Evolutionary conservation across 2,113 vertebrate species (phyloP).

Genomic region (Plectropomus leopardus): DNA sequence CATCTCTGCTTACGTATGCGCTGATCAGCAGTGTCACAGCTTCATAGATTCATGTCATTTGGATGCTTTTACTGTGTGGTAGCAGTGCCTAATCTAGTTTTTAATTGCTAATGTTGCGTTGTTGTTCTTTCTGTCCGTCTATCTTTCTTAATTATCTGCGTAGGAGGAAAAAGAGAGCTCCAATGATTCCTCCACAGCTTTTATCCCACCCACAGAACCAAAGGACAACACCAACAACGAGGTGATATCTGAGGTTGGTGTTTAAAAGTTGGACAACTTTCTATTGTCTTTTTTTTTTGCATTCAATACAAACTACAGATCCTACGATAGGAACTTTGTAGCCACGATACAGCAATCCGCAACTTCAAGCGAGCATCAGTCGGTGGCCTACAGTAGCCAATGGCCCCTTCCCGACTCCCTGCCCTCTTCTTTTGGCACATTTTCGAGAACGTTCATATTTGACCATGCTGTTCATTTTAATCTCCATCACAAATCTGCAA

Average conservation of each 20-base stretch:
- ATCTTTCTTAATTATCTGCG: constrained; percentile 6
- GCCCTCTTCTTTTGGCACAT: too few species aligned
- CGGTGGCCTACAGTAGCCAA: too few species aligned
- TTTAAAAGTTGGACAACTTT: neutral
- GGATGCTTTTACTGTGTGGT: neutral
- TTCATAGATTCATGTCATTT: neutral
- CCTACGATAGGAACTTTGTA: too few species aligned
- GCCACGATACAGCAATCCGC: too few species aligned
- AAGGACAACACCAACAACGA: constrained; percentile 87
- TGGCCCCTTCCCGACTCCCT: too few species aligned
- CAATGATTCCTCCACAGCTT: constrained; percentile 96
- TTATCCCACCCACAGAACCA: constrained; percentile 90
- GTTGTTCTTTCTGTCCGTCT: neutral
- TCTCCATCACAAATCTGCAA: too few species aligned
- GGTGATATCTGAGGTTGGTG: constrained; percentile 78
- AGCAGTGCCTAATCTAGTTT: neutral
- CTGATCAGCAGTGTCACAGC: neutral
- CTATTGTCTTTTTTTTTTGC: neutral
- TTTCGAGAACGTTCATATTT: too few species aligned
- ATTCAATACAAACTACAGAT: too few species aligned
- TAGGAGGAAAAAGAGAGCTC: constrained; percentile 96
- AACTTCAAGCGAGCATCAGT: too few species aligned
- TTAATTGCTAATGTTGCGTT: neutral
- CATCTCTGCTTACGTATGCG: neutral
- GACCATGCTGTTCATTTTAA: too few species aligned